These are phyloP conservation scores for Pyrrhia umbra DNA, from an alignment of 2,888 invertebrate genomes.

Conservation along the genomic window DNA sequence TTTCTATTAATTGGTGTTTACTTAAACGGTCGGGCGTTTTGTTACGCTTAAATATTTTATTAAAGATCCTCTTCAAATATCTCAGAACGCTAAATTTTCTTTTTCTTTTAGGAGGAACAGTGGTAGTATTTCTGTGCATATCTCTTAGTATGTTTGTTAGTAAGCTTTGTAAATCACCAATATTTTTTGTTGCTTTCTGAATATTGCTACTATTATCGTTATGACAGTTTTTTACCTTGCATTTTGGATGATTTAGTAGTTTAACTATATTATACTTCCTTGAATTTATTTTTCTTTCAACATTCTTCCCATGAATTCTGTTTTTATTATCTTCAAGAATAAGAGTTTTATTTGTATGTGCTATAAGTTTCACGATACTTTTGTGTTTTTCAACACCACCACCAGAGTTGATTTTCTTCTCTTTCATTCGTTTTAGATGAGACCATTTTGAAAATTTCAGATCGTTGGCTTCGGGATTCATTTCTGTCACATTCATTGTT, in stretches of 20 bases:
- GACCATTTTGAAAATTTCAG: conserved; percentile 63
- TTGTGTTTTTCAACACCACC: conserved; percentile 16
- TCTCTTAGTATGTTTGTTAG: conserved; percentile 55
- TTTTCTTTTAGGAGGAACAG: conserved; percentile 36
- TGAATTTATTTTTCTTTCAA: conserved; percentile 44
- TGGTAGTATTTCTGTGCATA: conserved; percentile 54
- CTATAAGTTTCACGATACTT: conserved; percentile 28
- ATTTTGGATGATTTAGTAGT: conserved; percentile 48
- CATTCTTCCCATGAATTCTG: conserved; percentile 43
- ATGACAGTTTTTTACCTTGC: conserved; percentile 31
- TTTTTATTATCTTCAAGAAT: conserved; percentile 10
- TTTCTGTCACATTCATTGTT: conserved; percentile 7
- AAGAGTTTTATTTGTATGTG: conserved; percentile 14
- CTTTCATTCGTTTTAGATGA: conserved; percentile 50
- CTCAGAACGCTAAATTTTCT: conserved; percentile 68
- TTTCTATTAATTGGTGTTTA: conserved; percentile 69
- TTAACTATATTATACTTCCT: conserved; percentile 63
- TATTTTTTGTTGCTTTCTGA: conserved; percentile 34
- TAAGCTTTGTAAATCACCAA: conserved; percentile 52
- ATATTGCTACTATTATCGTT: conserved; percentile 21
- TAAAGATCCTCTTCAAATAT: conserved; percentile 75
- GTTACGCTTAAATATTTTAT: conserved; percentile 68
- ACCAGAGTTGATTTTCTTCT: conserved; percentile 20
- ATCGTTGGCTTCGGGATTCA: conserved; percentile 43
- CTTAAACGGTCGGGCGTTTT: conserved; percentile 50